A percentile compares a stretch with the other conserved stretches of the same genome.
These are phyloP conservation scores for Brienomyrus longianalis DNA, from an alignment of 2,113 vertebrate genomes.

Conservation along the genomic window DNA sequence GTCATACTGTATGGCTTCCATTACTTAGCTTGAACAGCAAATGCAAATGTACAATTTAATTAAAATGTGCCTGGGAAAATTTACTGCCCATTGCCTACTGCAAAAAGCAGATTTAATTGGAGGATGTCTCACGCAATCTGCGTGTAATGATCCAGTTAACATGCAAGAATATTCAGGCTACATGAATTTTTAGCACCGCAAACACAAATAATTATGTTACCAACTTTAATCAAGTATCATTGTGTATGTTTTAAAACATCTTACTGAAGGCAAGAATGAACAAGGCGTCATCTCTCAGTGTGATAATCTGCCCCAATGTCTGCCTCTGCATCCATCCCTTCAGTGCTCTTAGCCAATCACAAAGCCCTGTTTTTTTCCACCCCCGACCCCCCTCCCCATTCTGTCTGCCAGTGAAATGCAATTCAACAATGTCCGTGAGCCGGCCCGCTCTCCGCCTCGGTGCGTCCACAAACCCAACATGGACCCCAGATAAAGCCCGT, in stretches of 20 bases:
- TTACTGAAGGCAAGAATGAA: slow-evolving; percentile 15
- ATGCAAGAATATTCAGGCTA: neutral
- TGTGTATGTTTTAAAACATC: neutral
- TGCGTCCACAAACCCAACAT: neutral
- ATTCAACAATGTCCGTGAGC: slow-evolving; percentile 36
- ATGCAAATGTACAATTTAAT: slow-evolving; percentile 20
- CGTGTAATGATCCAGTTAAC: neutral
- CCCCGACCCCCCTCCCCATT: neutral
- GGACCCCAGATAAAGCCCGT: slow-evolving; percentile 26
- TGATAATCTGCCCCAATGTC: slow-evolving; percentile 30
- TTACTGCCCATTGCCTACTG: slow-evolving; percentile 23
- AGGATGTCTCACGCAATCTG: neutral
- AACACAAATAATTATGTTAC: neutral
- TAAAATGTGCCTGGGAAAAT: slow-evolving; percentile 24
- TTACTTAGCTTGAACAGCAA: slow-evolving; percentile 1
- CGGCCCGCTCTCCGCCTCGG: neutral
- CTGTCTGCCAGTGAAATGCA: slow-evolving; percentile 29
- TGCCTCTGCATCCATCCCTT: slow-evolving; percentile 32
- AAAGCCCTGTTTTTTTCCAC: slow-evolving; percentile 29
- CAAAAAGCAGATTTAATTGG: neutral
- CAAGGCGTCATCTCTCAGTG: slow-evolving; percentile 21
- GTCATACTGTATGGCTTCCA: neutral
- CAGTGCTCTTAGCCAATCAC: slow-evolving; percentile 36
- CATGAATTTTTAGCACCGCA: neutral
- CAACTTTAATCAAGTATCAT: slow-evolving; percentile 6